These are phyloP conservation scores for Paragorgia papillata DNA, from an alignment of 92 coral and sea anemone genomes.

Conservation along the genomic window DNA sequence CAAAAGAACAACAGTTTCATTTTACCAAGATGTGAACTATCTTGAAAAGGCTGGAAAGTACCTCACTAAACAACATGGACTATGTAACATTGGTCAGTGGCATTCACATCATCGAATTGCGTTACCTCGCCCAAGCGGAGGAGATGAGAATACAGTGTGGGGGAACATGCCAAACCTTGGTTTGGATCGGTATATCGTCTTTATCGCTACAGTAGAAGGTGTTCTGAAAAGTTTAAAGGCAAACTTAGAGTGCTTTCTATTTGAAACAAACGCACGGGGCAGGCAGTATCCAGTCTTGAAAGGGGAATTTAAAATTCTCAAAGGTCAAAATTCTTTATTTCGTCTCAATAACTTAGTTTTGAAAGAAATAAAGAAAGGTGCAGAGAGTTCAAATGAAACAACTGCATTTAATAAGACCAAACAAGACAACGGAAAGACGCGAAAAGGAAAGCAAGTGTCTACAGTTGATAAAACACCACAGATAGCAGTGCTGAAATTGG, in stretches of 20 bases:
- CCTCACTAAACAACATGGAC: slow-evolving; percentile 67
- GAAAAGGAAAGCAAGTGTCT: too few relatives aligned
- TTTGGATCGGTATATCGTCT: slow-evolving; percentile 69
- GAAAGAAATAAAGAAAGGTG: slow-evolving; percentile 3
- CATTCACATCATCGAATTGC: slow-evolving; percentile 85
- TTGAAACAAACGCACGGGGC: slow-evolving; percentile 41
- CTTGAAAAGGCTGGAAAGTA: slow-evolving; percentile 63
- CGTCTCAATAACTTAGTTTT: slow-evolving; percentile 4
- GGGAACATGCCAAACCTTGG: slow-evolving; percentile 76
- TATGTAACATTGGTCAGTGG: slow-evolving; percentile 95
- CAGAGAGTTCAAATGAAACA: neutral
- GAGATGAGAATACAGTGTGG: slow-evolving; percentile 91
- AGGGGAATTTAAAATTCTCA: slow-evolving; percentile 26
- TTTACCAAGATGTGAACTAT: slow-evolving; percentile 78
- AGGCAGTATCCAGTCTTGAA: slow-evolving; percentile 45
- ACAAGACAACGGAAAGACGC: too few relatives aligned
- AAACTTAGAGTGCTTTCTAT: slow-evolving; percentile 64
- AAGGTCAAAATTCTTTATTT: slow-evolving; percentile 16
- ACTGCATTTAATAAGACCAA: neutral
- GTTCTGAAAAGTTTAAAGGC: neutral
- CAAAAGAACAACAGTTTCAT: slow-evolving; percentile 62
- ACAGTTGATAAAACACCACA: neutral
- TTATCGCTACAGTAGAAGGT: slow-evolving; percentile 67
- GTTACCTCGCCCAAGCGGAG: slow-evolving; percentile 76
- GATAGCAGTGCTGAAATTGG: neutral